Evolutionary conservation across 92 coral and sea anemone genomes (phyloP), one percentile per base, ranked within the genome.

Genomic region (Siderastrea siderea): DNA sequence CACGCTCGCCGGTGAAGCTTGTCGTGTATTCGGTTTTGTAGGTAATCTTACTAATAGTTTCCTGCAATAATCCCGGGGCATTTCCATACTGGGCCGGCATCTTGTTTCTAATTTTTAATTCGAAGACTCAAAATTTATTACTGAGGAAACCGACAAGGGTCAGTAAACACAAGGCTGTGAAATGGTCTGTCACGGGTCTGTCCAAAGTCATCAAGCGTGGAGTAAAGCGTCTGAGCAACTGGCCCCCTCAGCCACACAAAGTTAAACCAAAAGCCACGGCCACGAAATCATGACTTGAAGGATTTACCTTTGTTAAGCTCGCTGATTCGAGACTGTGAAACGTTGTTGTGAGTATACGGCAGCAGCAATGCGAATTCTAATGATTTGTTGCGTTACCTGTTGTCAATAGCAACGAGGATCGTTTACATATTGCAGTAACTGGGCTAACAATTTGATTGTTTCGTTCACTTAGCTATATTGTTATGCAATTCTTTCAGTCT

Each of bases 1-100:
- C 84, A 43, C 89, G 83, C 9, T 76, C 69, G 5, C 98, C 98
- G 5, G 90, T 86, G 80, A 61, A 95, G 59, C 83, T 91, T 67
- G 95, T 84, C 3, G 93, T 63, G 70, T 95, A 95, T 68, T 95
- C 98, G 45, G 93, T 84, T 60, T 91, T 91, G 89, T 95, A 95
- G 12, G 93, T 72, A 8, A 88, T 79, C 50, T 88, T 90, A 50
- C 96, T 88, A 72, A 95, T 87, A 3, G 98, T 93, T 47, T 95
- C 96, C 70, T 90, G 81, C 10, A 95, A 75, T 52, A 93, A 43
- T 53, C 87, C 89, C 9, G 84, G 79, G 19, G 92, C 89, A 26
- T 67, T 90, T 79, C 90, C 89, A 57, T 86, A 55, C 81, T 72
- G 51, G 8, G 54, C 52, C 5, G 78, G 77, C 86, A 82, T 82